Evolutionary conservation across 2,797 vertebrate genomes (phyloP).

Genomic region (Bufotes viridis): DNA sequence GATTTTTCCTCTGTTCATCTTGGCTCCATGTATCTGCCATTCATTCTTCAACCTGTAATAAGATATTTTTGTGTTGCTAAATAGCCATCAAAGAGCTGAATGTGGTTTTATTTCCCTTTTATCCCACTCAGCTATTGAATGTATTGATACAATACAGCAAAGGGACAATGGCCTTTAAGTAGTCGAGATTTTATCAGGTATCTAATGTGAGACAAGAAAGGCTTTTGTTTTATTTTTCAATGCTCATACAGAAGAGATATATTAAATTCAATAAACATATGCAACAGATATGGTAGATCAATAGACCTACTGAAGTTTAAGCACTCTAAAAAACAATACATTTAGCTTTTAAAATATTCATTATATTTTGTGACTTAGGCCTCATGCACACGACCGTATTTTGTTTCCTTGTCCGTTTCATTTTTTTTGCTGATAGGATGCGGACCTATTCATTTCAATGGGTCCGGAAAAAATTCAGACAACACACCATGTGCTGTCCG

Average conservation of each 20-base stretch:
- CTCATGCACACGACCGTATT: no score
- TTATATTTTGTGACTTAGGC: no score
- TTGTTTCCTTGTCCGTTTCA: no score
- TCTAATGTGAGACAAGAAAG: neutral
- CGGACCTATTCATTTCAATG: no score
- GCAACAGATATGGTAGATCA: neutral
- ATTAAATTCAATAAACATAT: neutral
- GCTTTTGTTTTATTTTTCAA: neutral
- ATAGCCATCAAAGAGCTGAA: slow-evolving; percentile 50
- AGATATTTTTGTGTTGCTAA: slow-evolving; percentile 49
- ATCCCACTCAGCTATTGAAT: slow-evolving; percentile 20
- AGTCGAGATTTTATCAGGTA: neutral
- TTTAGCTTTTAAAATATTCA: no score
- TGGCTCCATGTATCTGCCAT: slow-evolving; percentile 55
- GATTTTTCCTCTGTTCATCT: slow-evolving; percentile 54
- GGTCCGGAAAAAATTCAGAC: no score
- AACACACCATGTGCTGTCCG: no score
- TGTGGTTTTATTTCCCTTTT: slow-evolving; percentile 25
- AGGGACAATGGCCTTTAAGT: slow-evolving; percentile 23
- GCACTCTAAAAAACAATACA: neutral
- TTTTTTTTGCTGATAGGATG: no score
- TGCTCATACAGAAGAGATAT: neutral
- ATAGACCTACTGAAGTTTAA: neutral
- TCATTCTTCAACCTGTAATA: slow-evolving; percentile 49
- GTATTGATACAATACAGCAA: slow-evolving; percentile 8